Evolutionary conservation across 2,888 invertebrate genomes (phyloP), one percentile per base, ranked within the genome.

Genomic region (Leucoma salicis): DNA sequence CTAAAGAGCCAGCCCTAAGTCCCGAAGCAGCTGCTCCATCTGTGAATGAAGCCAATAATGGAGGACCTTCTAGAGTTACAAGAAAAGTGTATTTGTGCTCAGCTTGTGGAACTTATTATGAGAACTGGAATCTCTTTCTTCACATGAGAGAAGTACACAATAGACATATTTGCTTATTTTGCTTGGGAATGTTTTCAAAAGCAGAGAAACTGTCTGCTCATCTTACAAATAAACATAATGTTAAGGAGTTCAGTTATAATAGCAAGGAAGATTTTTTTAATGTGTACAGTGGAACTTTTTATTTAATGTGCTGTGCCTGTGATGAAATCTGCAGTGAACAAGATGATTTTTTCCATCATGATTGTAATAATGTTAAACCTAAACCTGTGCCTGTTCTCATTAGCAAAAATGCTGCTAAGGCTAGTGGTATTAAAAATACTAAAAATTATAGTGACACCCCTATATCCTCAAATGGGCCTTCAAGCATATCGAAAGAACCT

Each of bases 91-190:
- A 94, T 74, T 82, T 95, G 37, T 96, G 96, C 74, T 94, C 95
- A 10, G 94, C 95, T 0, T 96, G 96, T 75, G 94, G 94, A 31
- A 95, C 94, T 8, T 95, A 95, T 68, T 96, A 95, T 82, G 95
- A 96, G 78, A 95, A 95, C 66, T 96, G 95, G 95, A 95, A 95
- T 81, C 90, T 96, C 46, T 96, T 96, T 73, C 79, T 95, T 32
- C 96, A 96, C 64, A 96, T 96, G 93, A 91, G 94, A 39, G 95
- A 96, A 68, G 92, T 94, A 43, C 96, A 97, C 75, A 93, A 93
- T 61, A 92, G 95, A 39, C 95, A 94, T 70, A 94, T 96, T 60
- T 97, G 96, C 74, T 84, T 96, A 37, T 95, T 94, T 80, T 96
- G 96, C 74, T 90, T 96, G 50, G 95, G 95, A 35, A 94, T 96